phyloP scores from a whole-genome alignment of 1,140 invertebrate species.

The Drosophila orosa region DNA sequence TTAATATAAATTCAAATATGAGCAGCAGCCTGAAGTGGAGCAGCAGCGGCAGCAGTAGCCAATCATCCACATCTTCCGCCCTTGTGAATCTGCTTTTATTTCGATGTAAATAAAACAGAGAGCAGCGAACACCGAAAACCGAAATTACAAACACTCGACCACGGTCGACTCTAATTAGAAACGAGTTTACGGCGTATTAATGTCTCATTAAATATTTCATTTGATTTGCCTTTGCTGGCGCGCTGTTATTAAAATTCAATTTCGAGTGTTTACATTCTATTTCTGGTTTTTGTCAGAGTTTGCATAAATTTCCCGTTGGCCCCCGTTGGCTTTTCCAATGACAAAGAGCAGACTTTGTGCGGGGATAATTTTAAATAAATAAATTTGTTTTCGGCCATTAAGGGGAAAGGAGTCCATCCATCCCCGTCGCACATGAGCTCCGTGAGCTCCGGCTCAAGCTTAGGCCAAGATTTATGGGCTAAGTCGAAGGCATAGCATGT shows the following conservation, averaged over 20 bases:
- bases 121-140: conserved; percentile 6
- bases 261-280: conserved; percentile 74
- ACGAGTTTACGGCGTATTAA: conserved; percentile 71
- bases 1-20: conserved; percentile 78
- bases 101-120: conserved; percentile 39
- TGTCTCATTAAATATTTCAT: conserved; percentile 79
- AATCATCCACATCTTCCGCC: conserved; percentile 2
- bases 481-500: conserved; percentile 28
- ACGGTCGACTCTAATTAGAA: conserved; percentile 64
- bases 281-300: conserved; percentile 49
- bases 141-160: conserved; percentile 31
- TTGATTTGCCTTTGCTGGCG: conserved; percentile 64
- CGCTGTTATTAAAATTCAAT: conserved; percentile 76
- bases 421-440: conserved; percentile 35
- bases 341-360: conserved; percentile 51
- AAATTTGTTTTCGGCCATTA: conserved; percentile 44
- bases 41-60: conserved; percentile 1
- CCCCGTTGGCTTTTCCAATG: conserved; percentile 45
- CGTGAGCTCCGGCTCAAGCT: conserved; percentile 36
- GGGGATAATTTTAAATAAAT: conserved; percentile 56
- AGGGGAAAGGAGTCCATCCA: conserved; percentile 40
- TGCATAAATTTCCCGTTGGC: conserved; percentile 39
- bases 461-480: conserved; percentile 52
- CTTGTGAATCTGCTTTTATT: conserved; percentile 19
- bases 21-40: conserved; percentile 20